Conservation (phyloP, 2,888 invertebrate genomes). For the Acronicta leporina region DNA sequence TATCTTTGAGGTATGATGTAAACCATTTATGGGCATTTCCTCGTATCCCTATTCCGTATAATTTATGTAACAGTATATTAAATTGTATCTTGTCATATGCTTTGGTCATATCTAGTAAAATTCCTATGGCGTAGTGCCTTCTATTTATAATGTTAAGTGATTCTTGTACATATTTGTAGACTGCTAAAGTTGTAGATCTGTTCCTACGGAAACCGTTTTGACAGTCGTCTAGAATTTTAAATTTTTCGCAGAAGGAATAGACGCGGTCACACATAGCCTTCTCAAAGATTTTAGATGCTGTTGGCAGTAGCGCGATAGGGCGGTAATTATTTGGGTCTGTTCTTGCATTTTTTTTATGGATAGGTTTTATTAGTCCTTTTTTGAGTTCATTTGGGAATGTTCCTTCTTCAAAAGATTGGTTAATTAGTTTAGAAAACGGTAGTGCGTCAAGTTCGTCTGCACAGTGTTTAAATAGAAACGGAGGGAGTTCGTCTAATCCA, state of each 20-base stretch:
- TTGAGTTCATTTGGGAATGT: conserved; percentile 1
- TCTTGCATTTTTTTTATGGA: conserved; percentile 19
- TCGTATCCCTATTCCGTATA: conserved; percentile 10
- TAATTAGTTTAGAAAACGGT: conserved; percentile 1
- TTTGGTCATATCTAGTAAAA: conserved; percentile 3
- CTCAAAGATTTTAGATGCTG: conserved; percentile 29
- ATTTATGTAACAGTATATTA: conserved; percentile 8
- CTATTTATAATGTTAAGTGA: conserved; percentile 14
- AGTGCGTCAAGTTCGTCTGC: conserved; percentile 5
- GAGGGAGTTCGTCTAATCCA: conserved; percentile 11
- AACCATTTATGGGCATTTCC: conserved; percentile 10
- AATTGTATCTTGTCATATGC: conserved; percentile 10
- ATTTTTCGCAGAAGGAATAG: conserved; percentile 22
- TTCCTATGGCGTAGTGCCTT: neutral
- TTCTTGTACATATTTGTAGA: conserved; percentile 16
- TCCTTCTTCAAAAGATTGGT: conserved; percentile 3
- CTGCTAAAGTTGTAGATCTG: conserved; percentile 6
- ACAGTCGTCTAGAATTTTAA: conserved; percentile 12
- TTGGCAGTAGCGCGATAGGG: conserved; percentile 38
- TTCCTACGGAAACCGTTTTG: conserved; percentile 23
- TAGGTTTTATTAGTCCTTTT: conserved; percentile 26
- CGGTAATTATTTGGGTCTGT: conserved; percentile 32
- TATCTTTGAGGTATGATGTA: conserved; percentile 7
- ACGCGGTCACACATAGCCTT: conserved; percentile 16
- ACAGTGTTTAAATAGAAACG: neutral